These are phyloP conservation scores for Rhinophrynus dorsalis DNA, from an alignment of 2,797 vertebrate genomes.

Conservation along the genomic window DNA sequence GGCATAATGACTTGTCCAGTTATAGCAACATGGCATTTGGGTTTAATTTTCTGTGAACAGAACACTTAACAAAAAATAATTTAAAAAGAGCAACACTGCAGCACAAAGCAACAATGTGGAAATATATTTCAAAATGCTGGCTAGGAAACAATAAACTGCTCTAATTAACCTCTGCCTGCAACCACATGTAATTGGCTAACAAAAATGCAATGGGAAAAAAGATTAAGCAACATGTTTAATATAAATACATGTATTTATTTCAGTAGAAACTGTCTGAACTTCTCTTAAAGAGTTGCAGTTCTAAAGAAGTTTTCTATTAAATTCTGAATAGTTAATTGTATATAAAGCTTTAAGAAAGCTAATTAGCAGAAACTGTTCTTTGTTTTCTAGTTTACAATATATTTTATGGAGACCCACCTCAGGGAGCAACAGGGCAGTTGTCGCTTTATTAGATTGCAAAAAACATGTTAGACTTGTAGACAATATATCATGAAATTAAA, in stretches of 20 bases:
- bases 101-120: neutral
- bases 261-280: neutral
- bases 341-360: constrained; percentile 50
- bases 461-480: constrained; percentile 73
- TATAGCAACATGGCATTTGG: neutral
- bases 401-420: constrained; percentile 69
- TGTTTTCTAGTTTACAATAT: constrained; percentile 59
- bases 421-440: constrained; percentile 72
- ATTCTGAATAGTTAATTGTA: constrained; percentile 17
- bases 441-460: constrained; percentile 74
- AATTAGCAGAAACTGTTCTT: constrained; percentile 66
- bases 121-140: neutral
- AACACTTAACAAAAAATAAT: neutral
- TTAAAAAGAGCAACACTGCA: neutral
- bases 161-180: constrained; percentile 19
- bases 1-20: neutral
- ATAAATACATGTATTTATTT: constrained; percentile 17
- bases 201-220: neutral
- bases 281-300: neutral
- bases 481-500: constrained; percentile 82
- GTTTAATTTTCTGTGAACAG: neutral
- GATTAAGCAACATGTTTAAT: constrained; percentile 4
- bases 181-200: neutral
- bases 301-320: neutral
- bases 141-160: constrained; percentile 13